Conservation (phyloP, 2,113 vertebrate species). For the Psephotus haematonotus region DNA sequence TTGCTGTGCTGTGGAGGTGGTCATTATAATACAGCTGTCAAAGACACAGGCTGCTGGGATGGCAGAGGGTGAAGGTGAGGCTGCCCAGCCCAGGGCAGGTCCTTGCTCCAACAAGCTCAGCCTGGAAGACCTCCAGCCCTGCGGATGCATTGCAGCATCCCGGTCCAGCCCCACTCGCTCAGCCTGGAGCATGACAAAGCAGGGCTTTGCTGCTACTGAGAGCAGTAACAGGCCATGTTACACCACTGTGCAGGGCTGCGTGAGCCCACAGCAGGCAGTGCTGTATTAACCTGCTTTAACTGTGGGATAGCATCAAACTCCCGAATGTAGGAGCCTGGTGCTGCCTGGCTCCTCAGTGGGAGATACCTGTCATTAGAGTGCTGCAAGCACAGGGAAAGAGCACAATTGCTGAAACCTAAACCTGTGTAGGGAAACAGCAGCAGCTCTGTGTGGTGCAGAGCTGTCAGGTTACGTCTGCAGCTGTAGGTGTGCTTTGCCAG, state of each 20-base stretch:
- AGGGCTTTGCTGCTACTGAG: not conserved
- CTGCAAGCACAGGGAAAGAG: rapidly evolving
- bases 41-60: not conserved
- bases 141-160: not conserved
- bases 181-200: not conserved
- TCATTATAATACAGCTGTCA: not conserved
- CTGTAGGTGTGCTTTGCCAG: not conserved
- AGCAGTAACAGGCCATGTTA: no score
- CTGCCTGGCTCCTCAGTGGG: not conserved
- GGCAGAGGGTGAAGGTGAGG: not conserved
- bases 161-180: not conserved
- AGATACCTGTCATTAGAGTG: not conserved
- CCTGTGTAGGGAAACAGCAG: not conserved
- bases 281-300: not conserved
- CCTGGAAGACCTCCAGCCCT: not conserved
- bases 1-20: not conserved
- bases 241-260: rapidly evolving
- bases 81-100: not conserved
- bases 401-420: not conserved
- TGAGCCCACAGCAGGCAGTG: not conserved
- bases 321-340: not conserved
- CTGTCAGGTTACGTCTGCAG: not conserved
- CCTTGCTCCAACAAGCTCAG: not conserved
- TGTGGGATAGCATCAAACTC: not conserved
- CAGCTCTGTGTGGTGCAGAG: not conserved